Percentiles rank a stretch among this genome's conserved stretches.
phyloP scores from a whole-genome alignment of 1,140 invertebrate species.

The Heliconius eleuchia region DNA sequence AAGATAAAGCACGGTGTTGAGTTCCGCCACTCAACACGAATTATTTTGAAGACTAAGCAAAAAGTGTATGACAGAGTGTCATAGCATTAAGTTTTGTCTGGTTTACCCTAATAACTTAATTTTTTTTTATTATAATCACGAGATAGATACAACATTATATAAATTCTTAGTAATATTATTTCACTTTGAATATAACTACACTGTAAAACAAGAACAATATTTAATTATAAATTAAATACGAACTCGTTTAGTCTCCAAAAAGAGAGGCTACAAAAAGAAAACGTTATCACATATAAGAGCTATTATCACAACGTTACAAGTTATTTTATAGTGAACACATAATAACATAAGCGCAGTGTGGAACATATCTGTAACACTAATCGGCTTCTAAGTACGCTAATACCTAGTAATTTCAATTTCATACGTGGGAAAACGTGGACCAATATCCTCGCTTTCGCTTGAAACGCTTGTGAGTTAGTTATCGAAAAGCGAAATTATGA shows the following conservation, averaged over 20 bases:
- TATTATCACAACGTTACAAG: not conserved
- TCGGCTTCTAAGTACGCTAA: constrained; percentile 44
- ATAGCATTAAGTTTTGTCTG: no score
- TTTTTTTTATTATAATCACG: not conserved
- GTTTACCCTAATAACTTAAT: no score
- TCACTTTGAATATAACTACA: no score
- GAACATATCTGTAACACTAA: constrained; percentile 39
- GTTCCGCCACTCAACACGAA: no score
- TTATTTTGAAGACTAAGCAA: no score
- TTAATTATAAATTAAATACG: no score
- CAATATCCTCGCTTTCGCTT: constrained; percentile 13
- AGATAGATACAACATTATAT: not conserved
- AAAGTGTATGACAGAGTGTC: no score
- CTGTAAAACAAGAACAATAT: no score
- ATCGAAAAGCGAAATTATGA: constrained; percentile 18
- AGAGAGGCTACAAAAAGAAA: not conserved
- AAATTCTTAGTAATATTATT: no score
- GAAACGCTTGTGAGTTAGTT: not conserved
- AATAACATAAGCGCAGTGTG: constrained; percentile 21
- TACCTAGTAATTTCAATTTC: constrained; percentile 45
- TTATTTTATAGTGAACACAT: not conserved
- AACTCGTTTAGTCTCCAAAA: no score
- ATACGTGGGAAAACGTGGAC: constrained; percentile 43
- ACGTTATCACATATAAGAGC: not conserved
- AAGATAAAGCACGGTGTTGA: no score